These are phyloP conservation scores for Petrocephalus schoutedeni DNA, from an alignment of 2,797 vertebrate genomes.

Conservation along the genomic window DNA sequence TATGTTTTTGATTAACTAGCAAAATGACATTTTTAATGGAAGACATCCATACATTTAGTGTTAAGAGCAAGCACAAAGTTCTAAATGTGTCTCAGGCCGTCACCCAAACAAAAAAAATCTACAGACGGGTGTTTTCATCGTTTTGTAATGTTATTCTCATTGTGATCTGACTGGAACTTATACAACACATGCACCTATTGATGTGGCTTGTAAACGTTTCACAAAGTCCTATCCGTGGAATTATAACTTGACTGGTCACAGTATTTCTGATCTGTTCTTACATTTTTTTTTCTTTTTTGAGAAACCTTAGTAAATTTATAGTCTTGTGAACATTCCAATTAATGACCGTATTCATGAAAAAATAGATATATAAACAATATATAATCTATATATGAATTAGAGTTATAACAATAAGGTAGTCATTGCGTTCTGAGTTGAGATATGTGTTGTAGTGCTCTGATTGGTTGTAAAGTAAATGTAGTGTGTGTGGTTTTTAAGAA, in stretches of 20 bases:
- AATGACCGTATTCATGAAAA: not conserved
- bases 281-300: not conserved
- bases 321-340: not conserved
- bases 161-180: not conserved
- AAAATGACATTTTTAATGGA: not conserved
- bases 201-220: not conserved
- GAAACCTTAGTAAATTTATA: not conserved
- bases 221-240: not conserved
- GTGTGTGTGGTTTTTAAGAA: not conserved
- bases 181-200: not conserved
- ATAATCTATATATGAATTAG: not conserved
- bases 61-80: not conserved
- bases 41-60: not conserved
- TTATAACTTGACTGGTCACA: not conserved
- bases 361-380: not conserved
- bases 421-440: not conserved
- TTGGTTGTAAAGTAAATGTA: conserved; percentile 5
- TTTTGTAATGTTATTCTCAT: not conserved
- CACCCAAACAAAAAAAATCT: not conserved
- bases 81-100: not conserved
- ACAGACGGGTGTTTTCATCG: not conserved
- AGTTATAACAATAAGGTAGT: not conserved
- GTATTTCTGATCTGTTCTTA: not conserved
- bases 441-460: conserved; percentile 12
- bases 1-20: not conserved